These are phyloP conservation scores for Marasmarcha lunaedactyla DNA, from an alignment of 2,888 invertebrate genomes.

Conservation along the genomic window DNA sequence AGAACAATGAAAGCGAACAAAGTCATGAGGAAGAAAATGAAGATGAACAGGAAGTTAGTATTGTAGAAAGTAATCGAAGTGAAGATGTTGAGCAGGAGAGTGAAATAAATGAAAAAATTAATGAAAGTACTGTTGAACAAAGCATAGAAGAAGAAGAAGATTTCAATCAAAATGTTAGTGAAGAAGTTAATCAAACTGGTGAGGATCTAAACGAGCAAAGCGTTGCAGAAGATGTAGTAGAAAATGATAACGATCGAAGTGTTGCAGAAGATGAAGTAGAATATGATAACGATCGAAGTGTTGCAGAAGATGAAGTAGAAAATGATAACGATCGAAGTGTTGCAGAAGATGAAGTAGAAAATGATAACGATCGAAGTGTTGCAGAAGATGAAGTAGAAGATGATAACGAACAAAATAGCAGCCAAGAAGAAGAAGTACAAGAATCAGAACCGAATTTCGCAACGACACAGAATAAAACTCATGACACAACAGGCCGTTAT, in stretches of 20 bases:
- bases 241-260: slow-evolving; percentile 12
- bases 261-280: slow-evolving; percentile 5
- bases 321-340: slow-evolving; percentile 12
- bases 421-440: slow-evolving; percentile 11
- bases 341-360: slow-evolving; percentile 12
- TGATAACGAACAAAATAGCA: no score
- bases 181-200: slow-evolving; percentile 6
- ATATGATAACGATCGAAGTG: slow-evolving; percentile 12
- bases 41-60: slow-evolving; percentile 9
- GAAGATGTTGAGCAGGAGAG: no score
- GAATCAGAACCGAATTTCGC: slow-evolving; percentile 11
- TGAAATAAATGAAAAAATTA: slow-evolving; percentile 3
- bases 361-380: slow-evolving; percentile 16
- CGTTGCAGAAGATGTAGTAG: slow-evolving; percentile 4
- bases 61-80: slow-evolving; percentile 8
- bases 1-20: slow-evolving; percentile 8
- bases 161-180: slow-evolving; percentile 15
- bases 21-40: slow-evolving; percentile 12
- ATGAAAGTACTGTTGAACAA: neutral
- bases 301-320: slow-evolving; percentile 11
- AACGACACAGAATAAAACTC: slow-evolving; percentile 23
- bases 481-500: slow-evolving; percentile 30
- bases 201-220: slow-evolving; percentile 10
- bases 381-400: slow-evolving; percentile 14
- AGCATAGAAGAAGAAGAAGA: slow-evolving; percentile 11